Evolutionary conservation across 2,888 invertebrate species (phyloP), one percentile per base, ranked within the genome.

Genomic region (Amblyteles armatorius): DNA sequence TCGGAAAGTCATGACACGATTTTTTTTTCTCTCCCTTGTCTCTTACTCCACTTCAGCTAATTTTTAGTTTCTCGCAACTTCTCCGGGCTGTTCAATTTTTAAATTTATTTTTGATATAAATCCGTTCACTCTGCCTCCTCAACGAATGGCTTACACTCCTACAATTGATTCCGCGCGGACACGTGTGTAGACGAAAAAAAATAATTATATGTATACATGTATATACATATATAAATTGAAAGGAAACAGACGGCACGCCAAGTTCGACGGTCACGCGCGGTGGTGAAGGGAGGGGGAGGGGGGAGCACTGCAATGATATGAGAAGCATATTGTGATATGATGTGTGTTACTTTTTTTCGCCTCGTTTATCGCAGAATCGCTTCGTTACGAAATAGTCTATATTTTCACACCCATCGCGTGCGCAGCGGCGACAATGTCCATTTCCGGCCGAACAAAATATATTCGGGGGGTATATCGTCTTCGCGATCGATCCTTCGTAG

Each of bases 261-360:
- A 80, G 55, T 60, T 52, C 63, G 50, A 50, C 6, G 50, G 48
- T 50, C 74, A 74, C 48, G 74, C 29, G 74, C 55, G 55, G 33
- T 7, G 33, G 7, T 6, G 33, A 7, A 33, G 33, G 55, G 55
- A 19, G 55, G 3, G 40, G 40, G 40, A 40, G 11, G 40, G 13
- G 57, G 57, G 26, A 26, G 63, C 72, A 76, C 52, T 73, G 76
- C 63, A 50, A 81, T 76, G 76, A 81, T 81, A 81, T 81, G 80
- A 81, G 13, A 81, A 74, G 68, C 73, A 68, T 81, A 65, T 48
- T 9, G 13, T 26, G 48, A 72, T 80, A 73, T 73, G 57, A 76
- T 74, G 16, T 72, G 7, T 73, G 19, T 83, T 57, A 22, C 55
- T 11, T 48, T 29, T 65, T 74, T 72, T 65, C 63, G 67, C 50